phyloP scores from a whole-genome alignment of 2,113 vertebrate species.

The Myotis brandtii region DNA sequence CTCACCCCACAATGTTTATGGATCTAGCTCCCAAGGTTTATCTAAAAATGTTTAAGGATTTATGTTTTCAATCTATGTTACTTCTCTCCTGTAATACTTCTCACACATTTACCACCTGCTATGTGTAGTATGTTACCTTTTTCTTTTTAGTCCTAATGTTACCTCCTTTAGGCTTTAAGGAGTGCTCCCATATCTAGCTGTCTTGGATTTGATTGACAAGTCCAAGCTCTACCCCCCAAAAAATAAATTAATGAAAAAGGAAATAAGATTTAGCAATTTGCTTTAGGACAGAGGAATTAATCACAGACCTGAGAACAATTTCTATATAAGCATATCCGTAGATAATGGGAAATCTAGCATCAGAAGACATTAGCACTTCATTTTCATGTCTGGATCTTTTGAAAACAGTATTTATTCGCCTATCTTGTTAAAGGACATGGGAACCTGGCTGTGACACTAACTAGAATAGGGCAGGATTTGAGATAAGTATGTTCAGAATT shows the following conservation, averaged over 20 bases:
- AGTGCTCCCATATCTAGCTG: neutral
- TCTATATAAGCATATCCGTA: neutral
- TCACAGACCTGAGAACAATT: neutral
- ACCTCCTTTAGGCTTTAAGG: neutral
- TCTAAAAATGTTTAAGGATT: neutral
- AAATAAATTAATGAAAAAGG: neutral
- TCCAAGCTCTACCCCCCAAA: neutral
- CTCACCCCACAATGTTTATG: neutral
- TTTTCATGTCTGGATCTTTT: neutral
- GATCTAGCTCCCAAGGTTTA: neutral
- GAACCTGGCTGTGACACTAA: neutral
- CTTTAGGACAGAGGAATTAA: neutral
- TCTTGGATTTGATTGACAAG: neutral
- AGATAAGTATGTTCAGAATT: neutral
- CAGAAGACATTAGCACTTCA: neutral
- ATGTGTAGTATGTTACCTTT: neutral
- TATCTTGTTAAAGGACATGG: neutral
- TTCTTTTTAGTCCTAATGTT: neutral
- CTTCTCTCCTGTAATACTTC: neutral
- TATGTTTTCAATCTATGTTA: neutral
- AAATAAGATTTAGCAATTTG: conserved; percentile 30
- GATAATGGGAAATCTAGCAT: neutral
- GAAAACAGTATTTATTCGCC: neutral
- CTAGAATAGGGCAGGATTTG: neutral
- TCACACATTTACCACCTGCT: neutral